Evolutionary conservation across 2,797 vertebrate species (phyloP), one percentile per base, ranked within the genome.

Genomic region (Corythornis leucogaster): DNA sequence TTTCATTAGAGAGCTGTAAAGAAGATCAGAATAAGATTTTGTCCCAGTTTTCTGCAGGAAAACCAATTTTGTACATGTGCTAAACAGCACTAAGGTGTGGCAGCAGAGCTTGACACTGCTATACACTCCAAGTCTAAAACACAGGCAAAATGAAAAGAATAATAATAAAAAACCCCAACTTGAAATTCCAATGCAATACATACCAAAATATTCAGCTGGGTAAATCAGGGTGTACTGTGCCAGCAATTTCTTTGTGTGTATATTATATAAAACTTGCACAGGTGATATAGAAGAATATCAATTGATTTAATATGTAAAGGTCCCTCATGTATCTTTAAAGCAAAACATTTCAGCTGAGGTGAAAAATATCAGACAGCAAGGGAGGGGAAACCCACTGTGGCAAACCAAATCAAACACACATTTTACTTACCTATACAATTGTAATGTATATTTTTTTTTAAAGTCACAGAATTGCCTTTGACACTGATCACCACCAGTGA

Each of bases 351-450:
- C 75, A 68, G 68, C 4, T 25, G 43, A 67, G 38, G 51, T 38
- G 45, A 90, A 85, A 68, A 74, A 45, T 15, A 82, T 7, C 68
- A 68, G n/a, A 53, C 15, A 0, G 1, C n/a, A 84, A 59, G 87
- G 43, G n/a, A 70, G 24, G 13, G 38, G 15, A 66, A 70, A 78
- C 35, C 7, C 70, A 76, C 25, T 24, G 19, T 69, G 59, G 33
- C 18, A 15, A 59, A 90, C 63, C 68, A 38, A 24, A 16, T 24
- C 12, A 48, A 14, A 48, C 80, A 80, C 57, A 25, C 69, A 81
- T 96, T 96, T 96, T 93, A 80, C 58, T 96, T 94, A 86, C 84
- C 94, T 81, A 15, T 57, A 12, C 85, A 92, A 94, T 87, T 95
- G 79, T 63, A 90, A 94, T 20, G 43, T 77, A 86, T 45, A 63